A percentile compares a stretch with the other conserved stretches of the same genome.
phyloP scores from a whole-genome alignment of 2,113 vertebrate species.

The Onychorhynchus coronatus region DNA sequence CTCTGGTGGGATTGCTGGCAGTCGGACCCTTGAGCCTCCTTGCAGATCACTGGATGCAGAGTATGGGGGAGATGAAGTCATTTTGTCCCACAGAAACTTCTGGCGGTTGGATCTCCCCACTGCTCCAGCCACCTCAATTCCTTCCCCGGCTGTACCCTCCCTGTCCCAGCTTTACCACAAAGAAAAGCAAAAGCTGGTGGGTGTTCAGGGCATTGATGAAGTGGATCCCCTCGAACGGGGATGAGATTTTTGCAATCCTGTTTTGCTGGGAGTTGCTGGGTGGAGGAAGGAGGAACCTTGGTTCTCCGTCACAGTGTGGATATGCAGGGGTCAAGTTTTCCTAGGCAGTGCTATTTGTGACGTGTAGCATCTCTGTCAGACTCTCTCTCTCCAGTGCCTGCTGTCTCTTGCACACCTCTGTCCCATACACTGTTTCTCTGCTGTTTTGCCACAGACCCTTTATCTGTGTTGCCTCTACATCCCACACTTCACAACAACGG shows the following conservation, averaged over 20 bases:
- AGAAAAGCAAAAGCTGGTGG: background rate
- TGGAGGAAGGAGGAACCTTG: background rate
- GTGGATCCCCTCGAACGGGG: background rate
- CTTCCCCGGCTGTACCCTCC: background rate
- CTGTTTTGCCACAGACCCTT: background rate
- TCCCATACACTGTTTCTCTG: fast-evolving
- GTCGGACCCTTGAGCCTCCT: background rate
- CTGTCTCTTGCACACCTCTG: background rate
- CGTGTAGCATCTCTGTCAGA: background rate
- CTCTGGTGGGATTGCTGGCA: background rate
- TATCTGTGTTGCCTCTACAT: background rate
- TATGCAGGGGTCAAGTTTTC: background rate
- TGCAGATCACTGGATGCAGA: background rate
- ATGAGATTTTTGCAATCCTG: background rate
- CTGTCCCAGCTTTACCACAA: background rate
- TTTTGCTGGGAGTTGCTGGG: background rate
- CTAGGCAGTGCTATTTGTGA: background rate
- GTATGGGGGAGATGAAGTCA: fast-evolving
- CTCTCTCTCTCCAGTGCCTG: too few species aligned
- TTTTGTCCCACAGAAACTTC: background rate
- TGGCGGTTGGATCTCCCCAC: background rate
- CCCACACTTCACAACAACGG: background rate
- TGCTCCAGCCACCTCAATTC: background rate
- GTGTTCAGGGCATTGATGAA: background rate
- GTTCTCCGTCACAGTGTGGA: fast-evolving